A percentile compares a stretch with the other conserved stretches of the same genome.
Conservation (phyloP, 2,888 invertebrate species). For the Xylota segnis region DNA sequence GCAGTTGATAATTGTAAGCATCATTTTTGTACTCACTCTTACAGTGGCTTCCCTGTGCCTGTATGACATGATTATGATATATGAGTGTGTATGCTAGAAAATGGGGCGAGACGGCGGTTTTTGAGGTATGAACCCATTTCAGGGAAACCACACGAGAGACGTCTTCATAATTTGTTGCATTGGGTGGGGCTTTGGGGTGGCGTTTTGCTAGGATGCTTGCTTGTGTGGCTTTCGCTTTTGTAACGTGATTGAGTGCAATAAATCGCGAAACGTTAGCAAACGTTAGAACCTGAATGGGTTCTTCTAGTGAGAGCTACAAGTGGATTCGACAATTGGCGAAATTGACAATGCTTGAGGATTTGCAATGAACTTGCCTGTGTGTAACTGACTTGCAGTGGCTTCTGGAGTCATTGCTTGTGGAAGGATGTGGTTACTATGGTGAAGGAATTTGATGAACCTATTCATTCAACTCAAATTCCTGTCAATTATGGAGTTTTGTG, state of each 20-base stretch:
- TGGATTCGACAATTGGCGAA: constrained; percentile 48
- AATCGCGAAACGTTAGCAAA: constrained; percentile 37
- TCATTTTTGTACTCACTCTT: constrained; percentile 32
- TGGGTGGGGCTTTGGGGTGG: constrained; percentile 2
- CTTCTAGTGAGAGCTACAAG: constrained; percentile 50
- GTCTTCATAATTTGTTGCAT: not conserved
- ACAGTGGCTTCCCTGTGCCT: not conserved
- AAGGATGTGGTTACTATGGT: no score
- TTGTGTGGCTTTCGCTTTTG: constrained; percentile 20
- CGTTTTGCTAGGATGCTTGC: not conserved
- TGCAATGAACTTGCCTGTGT: not conserved
- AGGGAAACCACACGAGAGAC: not conserved
- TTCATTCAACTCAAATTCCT: not conserved
- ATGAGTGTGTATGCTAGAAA: constrained; percentile 44
- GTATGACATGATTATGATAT: constrained; percentile 44
- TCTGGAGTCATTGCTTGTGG: not conserved
- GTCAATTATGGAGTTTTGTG: not conserved
- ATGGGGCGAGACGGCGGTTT: not conserved
- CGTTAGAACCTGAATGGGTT: constrained; percentile 17
- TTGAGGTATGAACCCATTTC: not conserved
- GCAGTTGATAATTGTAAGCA: constrained; percentile 67
- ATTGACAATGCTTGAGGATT: constrained; percentile 48
- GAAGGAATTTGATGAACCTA: not conserved
- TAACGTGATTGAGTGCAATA: constrained; percentile 67
- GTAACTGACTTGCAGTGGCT: constrained; percentile 11